Evolutionary conservation across 2,113 vertebrate genomes (phyloP).

Genomic region (Indri indri): DNA sequence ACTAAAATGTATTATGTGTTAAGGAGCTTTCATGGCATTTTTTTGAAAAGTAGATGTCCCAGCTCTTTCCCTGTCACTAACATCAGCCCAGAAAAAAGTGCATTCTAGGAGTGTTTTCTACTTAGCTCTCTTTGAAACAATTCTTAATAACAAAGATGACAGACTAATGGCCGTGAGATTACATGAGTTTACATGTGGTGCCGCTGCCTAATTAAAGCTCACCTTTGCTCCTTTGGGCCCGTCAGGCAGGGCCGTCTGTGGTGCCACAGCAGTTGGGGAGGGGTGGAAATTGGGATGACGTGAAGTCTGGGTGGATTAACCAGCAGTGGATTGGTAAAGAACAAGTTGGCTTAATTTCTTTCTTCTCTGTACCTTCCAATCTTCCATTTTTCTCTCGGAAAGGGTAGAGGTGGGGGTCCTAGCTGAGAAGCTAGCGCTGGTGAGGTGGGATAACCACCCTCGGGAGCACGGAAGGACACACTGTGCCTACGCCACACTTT

Average conservation of each 20-base stretch:
- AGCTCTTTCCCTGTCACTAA: not conserved
- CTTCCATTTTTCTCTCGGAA: not conserved
- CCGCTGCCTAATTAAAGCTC: not conserved
- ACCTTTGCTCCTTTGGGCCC: not conserved
- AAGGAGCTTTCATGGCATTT: constrained; percentile 38
- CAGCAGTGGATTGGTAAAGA: not conserved
- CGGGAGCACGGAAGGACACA: accelerated
- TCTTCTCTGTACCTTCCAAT: not conserved
- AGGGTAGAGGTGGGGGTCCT: not conserved
- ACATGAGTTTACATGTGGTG: not conserved
- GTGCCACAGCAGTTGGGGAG: not conserved
- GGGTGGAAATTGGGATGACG: not conserved
- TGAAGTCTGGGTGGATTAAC: not conserved
- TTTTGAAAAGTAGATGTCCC: not conserved
- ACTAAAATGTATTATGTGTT: constrained; percentile 62
- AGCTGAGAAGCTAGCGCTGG: accelerated
- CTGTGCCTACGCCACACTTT: accelerated
- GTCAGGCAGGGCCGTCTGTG: not conserved
- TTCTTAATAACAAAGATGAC: not conserved
- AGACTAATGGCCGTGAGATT: not conserved
- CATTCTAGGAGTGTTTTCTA: not conserved
- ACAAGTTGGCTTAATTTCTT: not conserved
- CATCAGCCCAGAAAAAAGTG: not conserved
- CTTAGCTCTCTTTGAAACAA: not conserved
- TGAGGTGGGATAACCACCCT: accelerated